phyloP scores from a whole-genome alignment of 2,113 vertebrate species.

The Scatophagus argus region DNA sequence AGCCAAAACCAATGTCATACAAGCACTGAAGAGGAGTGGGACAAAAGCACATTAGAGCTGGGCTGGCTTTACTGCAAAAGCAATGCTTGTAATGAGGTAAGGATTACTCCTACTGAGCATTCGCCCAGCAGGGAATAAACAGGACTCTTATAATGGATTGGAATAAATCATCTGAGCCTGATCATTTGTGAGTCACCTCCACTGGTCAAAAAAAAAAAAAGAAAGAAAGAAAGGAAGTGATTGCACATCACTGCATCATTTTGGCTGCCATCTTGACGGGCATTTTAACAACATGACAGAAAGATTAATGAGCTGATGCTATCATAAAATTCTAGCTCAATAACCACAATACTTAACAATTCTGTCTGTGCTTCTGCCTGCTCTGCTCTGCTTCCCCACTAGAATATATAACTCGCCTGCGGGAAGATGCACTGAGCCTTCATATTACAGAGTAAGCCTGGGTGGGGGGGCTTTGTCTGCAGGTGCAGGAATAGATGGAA shows the following conservation, averaged over 20 bases:
- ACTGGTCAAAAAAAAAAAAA: neutral
- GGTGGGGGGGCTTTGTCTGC: constrained; percentile 57
- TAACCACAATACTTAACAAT: constrained; percentile 9
- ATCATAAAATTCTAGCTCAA: neutral
- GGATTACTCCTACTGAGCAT: constrained; percentile 45
- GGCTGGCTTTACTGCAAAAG: constrained; percentile 22
- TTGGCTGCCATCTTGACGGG: neutral
- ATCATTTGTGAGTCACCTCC: constrained; percentile 26
- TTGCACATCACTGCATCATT: constrained; percentile 48
- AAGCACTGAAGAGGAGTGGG: neutral
- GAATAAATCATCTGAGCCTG: constrained; percentile 15
- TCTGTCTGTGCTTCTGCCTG: neutral
- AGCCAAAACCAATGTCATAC: constrained; percentile 8
- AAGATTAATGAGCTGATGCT: constrained; percentile 1
- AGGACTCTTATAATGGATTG: constrained; percentile 20
- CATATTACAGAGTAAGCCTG: constrained; percentile 36
- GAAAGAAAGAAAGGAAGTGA: constrained; percentile 1
- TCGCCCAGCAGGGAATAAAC: constrained; percentile 34
- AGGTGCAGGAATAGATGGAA: constrained; percentile 50
- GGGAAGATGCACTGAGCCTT: constrained; percentile 15
- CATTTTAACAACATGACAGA: neutral
- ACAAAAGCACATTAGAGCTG: neutral
- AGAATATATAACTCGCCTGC: constrained; percentile 34
- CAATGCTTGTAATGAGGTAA: constrained; percentile 32
- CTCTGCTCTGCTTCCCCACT: constrained; percentile 15